These are phyloP conservation scores for Eumerus sabulonum DNA, from an alignment of 2,888 invertebrate species.

Conservation along the genomic window DNA sequence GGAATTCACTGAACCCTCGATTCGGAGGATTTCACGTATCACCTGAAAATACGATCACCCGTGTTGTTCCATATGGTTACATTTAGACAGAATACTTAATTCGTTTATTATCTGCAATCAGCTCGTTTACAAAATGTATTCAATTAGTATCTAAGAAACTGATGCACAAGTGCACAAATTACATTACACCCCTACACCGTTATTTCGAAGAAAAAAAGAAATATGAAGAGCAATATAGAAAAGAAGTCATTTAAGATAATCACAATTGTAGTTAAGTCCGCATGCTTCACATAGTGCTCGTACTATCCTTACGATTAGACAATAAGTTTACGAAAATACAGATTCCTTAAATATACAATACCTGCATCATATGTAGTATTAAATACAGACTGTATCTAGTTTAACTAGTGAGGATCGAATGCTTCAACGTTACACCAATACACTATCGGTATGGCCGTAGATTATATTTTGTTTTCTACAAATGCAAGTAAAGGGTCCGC, in stretches of 20 bases:
- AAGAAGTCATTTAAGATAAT: slow-evolving; percentile 45
- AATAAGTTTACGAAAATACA: slow-evolving; percentile 53
- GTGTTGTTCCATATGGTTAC: no score
- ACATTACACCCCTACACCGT: neutral
- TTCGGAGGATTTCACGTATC: no score
- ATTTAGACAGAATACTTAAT: slow-evolving; percentile 34
- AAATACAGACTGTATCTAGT: slow-evolving; percentile 48
- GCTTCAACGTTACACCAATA: slow-evolving; percentile 40
- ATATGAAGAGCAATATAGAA: no score
- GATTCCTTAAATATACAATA: slow-evolving; percentile 52
- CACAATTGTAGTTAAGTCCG: slow-evolving; percentile 54
- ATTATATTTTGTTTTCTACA: slow-evolving; percentile 22
- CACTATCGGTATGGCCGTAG: neutral
- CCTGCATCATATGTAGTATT: no score
- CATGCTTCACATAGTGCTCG: neutral
- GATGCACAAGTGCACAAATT: slow-evolving; percentile 34
- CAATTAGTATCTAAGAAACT: slow-evolving; percentile 38
- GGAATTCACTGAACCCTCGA: no score
- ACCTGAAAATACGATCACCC: no score
- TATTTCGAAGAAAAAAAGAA: no score
- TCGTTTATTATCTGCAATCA: slow-evolving; percentile 46
- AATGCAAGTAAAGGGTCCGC: no score
- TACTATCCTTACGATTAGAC: slow-evolving; percentile 3
- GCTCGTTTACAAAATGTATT: slow-evolving; percentile 46
- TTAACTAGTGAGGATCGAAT: slow-evolving; percentile 50